These are phyloP conservation scores for Petrocephalus sullivani DNA, from an alignment of 2,797 vertebrate genomes.

Conservation along the genomic window DNA sequence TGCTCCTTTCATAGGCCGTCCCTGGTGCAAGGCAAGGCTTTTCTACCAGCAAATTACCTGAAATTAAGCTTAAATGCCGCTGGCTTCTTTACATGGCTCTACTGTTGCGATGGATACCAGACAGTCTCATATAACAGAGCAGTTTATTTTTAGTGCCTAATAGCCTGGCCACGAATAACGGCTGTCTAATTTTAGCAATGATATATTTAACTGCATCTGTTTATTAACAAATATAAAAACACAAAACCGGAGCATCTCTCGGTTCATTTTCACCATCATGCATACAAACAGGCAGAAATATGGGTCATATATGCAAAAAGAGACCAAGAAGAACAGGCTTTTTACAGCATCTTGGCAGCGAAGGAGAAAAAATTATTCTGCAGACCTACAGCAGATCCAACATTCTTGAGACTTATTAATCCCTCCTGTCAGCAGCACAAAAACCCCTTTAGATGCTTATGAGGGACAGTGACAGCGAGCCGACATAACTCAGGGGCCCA, in stretches of 20 bases:
- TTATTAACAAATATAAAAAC: background rate
- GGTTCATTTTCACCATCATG: background rate
- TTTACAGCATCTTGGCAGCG: constrained; percentile 8
- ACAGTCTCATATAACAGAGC: constrained; percentile 11
- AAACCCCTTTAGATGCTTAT: background rate
- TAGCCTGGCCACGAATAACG: background rate
- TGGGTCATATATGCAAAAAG: background rate
- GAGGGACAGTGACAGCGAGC: background rate
- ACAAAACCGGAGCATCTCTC: background rate
- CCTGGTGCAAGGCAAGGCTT: background rate
- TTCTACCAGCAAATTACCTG: constrained; percentile 7
- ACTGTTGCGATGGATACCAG: constrained; percentile 4
- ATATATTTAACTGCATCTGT: background rate
- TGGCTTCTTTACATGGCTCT: background rate
- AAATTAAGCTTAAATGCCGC: constrained; percentile 13
- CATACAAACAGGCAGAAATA: background rate
- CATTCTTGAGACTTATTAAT: constrained; percentile 10
- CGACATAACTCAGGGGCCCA: background rate
- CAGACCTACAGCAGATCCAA: constrained; percentile 4
- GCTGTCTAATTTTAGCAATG: background rate
- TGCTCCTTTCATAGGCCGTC: background rate
- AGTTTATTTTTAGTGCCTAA: constrained; percentile 17
- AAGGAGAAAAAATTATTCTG: background rate
- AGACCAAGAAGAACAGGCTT: background rate
- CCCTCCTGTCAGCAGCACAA: constrained; percentile 7